Base-by-base conservation (phyloP, 1,140 invertebrate genomes). In the Macrobrachium nipponense region DNA sequence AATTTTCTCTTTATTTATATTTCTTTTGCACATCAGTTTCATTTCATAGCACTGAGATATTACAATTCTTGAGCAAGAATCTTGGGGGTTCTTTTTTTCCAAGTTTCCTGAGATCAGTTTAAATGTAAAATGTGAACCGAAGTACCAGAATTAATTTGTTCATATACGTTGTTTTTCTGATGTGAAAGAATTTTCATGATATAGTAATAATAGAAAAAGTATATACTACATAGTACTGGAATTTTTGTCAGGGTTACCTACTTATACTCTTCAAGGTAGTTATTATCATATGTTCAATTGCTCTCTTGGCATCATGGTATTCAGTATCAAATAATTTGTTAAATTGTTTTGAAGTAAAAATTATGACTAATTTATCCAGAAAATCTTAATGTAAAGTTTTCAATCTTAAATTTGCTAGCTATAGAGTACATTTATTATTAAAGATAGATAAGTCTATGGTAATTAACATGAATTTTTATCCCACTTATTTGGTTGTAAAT, bases 401-500 rank as follows among this genome's bases (percentile, higher is more conserved):
- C 27, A 36, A 36, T 36, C 27, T 36, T 36, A 36, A 36, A 36
- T 4, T 36, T 36, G 1, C 27, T 36, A 36, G 27, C 27, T 36
- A 1, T 36, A 36, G 27, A 36, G 27, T 36, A 36, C 27, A 4
- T 36, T 36, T 36, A 36, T 36, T 36, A 36, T 36, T 36, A 36
- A 36, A 36, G 4, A 36, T 36, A 36, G 27, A 36, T 36, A 36
- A 36, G 27, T 36, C 27, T 36, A 4, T 36, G 27, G 27, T 36
- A 36, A 36, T 36, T 36, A 36, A 36, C 27, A 36, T 36, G 27
- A 36, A 36, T 78, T 79, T 66, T 20, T 51, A 77, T 58, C 62
- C 59, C 73, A 76, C 23, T 66, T 64, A 75, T 86, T 78, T 70
- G 87, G 76, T 66, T 80, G 68, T 62, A 62, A 64, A 88, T 94